These are phyloP conservation scores for Oophaga pumilio DNA, from an alignment of 2,113 vertebrate species.

Conservation along the genomic window DNA sequence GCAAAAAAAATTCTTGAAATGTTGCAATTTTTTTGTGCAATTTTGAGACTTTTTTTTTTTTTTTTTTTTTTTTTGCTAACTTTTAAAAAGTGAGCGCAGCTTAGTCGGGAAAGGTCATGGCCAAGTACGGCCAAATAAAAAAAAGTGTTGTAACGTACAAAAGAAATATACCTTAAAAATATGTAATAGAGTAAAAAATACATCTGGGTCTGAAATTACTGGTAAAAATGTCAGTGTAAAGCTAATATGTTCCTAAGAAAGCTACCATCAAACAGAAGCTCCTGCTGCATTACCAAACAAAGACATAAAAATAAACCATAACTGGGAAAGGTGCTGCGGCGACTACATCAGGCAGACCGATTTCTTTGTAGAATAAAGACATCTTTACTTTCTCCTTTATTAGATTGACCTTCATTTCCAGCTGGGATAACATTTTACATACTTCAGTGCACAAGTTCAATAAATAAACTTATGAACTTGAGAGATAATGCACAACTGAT, in stretches of 20 bases:
- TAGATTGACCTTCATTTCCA: slow-evolving; percentile 31
- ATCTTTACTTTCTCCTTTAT: slow-evolving; percentile 21
- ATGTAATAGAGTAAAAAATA: too few species aligned
- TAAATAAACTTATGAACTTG: slow-evolving; percentile 37
- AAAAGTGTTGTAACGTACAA: background rate
- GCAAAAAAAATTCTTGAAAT: too few species aligned
- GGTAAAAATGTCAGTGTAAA: too few species aligned
- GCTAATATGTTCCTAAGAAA: background rate
- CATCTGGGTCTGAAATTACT: too few species aligned
- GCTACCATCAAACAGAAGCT: background rate
- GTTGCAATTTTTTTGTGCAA: too few species aligned
- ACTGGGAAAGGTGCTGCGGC: background rate
- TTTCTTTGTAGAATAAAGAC: slow-evolving; percentile 4
- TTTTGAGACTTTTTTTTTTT: too few species aligned
- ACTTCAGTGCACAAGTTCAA: slow-evolving; percentile 37
- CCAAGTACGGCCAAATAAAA: too few species aligned
- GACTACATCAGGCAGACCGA: background rate
- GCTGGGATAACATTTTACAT: slow-evolving; percentile 21
- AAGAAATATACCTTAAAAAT: background rate
- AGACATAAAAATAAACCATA: background rate
- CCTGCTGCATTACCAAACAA: background rate
- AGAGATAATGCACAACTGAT: slow-evolving; percentile 21
- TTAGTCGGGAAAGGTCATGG: too few species aligned
- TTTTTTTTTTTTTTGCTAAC: too few species aligned
- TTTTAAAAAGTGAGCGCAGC: too few species aligned